Base-by-base conservation (phyloP, 2,888 invertebrate genomes). In the Anthophora plumipes region DNA sequence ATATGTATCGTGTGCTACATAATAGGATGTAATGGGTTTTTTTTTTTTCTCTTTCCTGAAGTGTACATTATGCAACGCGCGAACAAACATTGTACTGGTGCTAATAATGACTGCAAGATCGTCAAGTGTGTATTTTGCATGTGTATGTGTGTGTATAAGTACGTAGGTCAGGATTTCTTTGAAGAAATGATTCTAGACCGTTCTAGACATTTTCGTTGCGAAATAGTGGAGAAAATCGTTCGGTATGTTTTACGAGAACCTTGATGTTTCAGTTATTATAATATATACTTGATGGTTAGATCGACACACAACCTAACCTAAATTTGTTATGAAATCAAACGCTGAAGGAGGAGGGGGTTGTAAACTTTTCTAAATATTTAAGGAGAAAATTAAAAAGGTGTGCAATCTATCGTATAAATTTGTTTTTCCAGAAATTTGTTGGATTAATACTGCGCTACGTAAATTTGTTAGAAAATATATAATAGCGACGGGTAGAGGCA, bases 71-170 rank as follows among this genome's bases (percentile, higher is more conserved):
- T 12, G 63, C 73, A 25, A 52, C n/a, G 41, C 6, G 14, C n/a
- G 41, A 25, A 37, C 9, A 57, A 57, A 73, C 22, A 66, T 39
- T 66, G 25, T 6, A 17, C 43, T 20, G 5, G 41, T 25, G 74
- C 75, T 77, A 74, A 74, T 57, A 57, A 43, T 25, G 7, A 43
- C 14, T 39, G 31, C 8, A 37, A 41, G 41, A 50, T 22, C 12
- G n/a, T 22, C 50, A 20, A 68, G 57, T 39, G 46, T 46, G 37
- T 60, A 31, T 31, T 31, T n/a, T 31, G 4, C 31, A 31, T 4
- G 31, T 31, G 31, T 31, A 31, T 31, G 4, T 31, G 4, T 31
- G 4, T 4, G 22, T 37, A 22, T 22, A 43, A 6, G 5, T n/a
- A 46, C 43, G 37, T 46, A 5, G 39, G 43, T 37, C 22, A 37